Percentiles rank a stretch among this genome's conserved stretches.
Conservation (phyloP, 2,888 invertebrate genomes). For the Drosophila neonasuta region DNA sequence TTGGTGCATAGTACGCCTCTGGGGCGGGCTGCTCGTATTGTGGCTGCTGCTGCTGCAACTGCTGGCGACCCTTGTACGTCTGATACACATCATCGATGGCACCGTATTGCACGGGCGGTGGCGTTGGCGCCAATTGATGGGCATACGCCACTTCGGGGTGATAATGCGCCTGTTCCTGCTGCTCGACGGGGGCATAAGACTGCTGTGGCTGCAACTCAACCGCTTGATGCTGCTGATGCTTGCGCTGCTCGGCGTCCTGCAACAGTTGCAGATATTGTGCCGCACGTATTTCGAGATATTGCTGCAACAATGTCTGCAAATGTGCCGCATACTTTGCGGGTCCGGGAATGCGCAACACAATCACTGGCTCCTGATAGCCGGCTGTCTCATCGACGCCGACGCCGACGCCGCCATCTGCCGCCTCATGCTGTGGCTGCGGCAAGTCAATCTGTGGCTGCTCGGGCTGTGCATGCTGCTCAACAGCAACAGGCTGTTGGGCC, state of each 20-base stretch:
- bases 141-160: conserved; percentile 66
- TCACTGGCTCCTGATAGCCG: conserved; percentile 80
- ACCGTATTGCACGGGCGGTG: conserved; percentile 69
- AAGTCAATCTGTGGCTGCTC: conserved; percentile 68
- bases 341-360: conserved; percentile 81
- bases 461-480: conserved; percentile 41
- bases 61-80: conserved; percentile 75
- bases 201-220: conserved; percentile 33
- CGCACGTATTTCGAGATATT: conserved; percentile 81
- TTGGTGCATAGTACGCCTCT: conserved; percentile 55
- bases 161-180: conserved; percentile 55
- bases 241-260: conserved; percentile 78
- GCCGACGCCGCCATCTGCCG: conserved; percentile 8
- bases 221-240: conserved; percentile 65
- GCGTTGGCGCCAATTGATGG: conserved; percentile 62
- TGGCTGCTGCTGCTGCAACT: conserved; percentile 53
- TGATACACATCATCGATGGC: conserved; percentile 80
- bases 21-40: conserved; percentile 55
- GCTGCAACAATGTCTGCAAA: conserved; percentile 81
- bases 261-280: conserved; percentile 80
- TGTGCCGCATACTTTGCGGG: conserved; percentile 82
- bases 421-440: conserved; percentile 47
- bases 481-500: conserved; percentile 30
- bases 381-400: conserved; percentile 20
- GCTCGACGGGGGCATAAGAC: conserved; percentile 42